phyloP scores from a whole-genome alignment of 2,113 vertebrate genomes.

The Bungarus multicinctus region DNA sequence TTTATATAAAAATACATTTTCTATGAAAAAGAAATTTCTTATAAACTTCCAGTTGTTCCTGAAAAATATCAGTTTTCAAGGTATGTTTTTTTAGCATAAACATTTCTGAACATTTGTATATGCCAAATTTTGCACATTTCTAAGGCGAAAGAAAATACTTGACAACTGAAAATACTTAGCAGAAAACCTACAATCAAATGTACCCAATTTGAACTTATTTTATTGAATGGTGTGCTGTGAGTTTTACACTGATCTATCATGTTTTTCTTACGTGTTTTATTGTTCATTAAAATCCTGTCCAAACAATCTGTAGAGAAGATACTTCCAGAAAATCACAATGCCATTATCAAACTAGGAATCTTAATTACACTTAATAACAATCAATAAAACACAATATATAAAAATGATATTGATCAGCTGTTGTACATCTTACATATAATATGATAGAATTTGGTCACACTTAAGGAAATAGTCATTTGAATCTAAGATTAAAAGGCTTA shows the following conservation, averaged over 20 bases:
- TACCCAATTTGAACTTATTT: neutral
- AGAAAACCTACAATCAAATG: neutral
- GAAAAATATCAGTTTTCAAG: neutral
- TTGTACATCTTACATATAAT: neutral
- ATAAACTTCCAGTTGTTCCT: constrained; percentile 12
- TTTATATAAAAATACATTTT: neutral
- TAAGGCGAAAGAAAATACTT: constrained; percentile 30
- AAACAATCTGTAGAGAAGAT: neutral
- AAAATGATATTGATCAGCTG: neutral
- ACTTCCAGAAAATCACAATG: neutral
- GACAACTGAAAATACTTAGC: constrained; percentile 13
- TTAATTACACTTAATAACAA: neutral
- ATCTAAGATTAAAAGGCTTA: neutral
- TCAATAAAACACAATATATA: neutral
- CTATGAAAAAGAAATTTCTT: neutral
- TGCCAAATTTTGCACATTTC: constrained; percentile 7
- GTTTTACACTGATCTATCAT: neutral
- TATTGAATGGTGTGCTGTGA: neutral
- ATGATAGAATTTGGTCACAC: neutral
- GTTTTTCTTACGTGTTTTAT: neutral
- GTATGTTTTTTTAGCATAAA: neutral
- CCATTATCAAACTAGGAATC: neutral
- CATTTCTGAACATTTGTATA: neutral
- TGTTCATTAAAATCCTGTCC: neutral
- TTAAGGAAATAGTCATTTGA: neutral